Base-by-base conservation (phyloP, 2,113 vertebrate genomes). In the Clupea harengus region DNA sequence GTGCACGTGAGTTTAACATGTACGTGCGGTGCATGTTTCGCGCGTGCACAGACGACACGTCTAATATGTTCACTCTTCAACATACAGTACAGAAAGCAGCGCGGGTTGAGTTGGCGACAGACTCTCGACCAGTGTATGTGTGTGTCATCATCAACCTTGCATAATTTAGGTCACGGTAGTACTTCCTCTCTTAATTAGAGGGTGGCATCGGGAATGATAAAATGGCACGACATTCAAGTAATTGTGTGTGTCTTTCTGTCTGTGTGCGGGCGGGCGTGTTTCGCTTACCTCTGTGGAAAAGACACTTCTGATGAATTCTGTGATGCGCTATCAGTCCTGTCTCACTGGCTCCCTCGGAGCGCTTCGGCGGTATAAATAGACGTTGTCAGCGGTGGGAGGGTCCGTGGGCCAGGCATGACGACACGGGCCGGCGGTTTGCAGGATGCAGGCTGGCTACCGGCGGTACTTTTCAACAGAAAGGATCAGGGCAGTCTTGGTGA, bases 91-190 rank as follows among this genome's bases (percentile, higher is more conserved):
- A 32, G 64, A 72, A 15, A 32, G 64, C 64, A 13, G 64, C 9
- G 25, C 13, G 32, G 39, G 10, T 6, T 78, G 28, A 78, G 2
- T 39, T 78, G 72, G 72, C 32, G 11, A 39, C 72, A 78, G 13
- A 44, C 2, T 39, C 8, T 4, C 39, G 39, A 39, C 39, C 39
- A 39, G 39, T 39, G 39, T 2, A 75, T 28, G 2, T 2, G 18
- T 84, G 60, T 25, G n/a, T 75, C 49, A 32, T 87, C 85, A 81
- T 84, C 86, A 88, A 86, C 84, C 88, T 91, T 92, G 78, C 91
- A 91, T 88, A 87, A 92, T 91, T 91, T 83, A 92, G 91, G 92
- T 93, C 92, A 92, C 11, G 20, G 75, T 82, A 47, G 32, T 67
- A 6, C 54, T 18, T 5, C 72, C 72, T 78, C 4, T 72, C 28